phyloP scores from a whole-genome alignment of 2,888 invertebrate genomes.

The Micoletzkya japonica region DNA sequence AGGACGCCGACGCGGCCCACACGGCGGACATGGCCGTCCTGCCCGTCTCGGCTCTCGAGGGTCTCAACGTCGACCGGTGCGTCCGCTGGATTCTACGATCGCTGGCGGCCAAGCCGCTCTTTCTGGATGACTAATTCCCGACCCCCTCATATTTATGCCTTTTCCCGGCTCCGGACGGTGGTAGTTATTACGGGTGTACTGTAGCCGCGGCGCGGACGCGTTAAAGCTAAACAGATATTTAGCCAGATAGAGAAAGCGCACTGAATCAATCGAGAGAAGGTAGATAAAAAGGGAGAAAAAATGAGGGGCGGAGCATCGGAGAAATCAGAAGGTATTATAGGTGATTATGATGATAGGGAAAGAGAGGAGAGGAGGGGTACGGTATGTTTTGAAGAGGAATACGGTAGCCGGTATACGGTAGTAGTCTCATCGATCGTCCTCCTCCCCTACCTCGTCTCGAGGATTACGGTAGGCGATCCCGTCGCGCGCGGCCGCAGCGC shows the following conservation, averaged over 20 bases:
- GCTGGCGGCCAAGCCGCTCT: slow-evolving; percentile 30
- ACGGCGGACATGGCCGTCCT: slow-evolving; percentile 55
- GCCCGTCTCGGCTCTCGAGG: slow-evolving; percentile 56
- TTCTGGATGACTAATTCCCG: slow-evolving; percentile 2
- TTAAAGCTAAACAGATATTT: too few relatives aligned
- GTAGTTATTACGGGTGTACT: too few relatives aligned
- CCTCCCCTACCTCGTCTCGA: slow-evolving; percentile 11
- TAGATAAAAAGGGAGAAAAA: too few relatives aligned
- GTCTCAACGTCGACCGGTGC: slow-evolving; percentile 54
- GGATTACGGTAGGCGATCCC: slow-evolving; percentile 21
- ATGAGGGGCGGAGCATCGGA: too few relatives aligned
- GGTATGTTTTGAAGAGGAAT: neutral
- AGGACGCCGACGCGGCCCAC: slow-evolving; percentile 49
- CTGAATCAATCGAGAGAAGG: too few relatives aligned
- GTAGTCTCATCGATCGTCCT: too few relatives aligned
- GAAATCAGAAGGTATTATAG: too few relatives aligned
- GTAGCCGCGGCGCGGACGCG: too few relatives aligned
- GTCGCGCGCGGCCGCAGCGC: neutral
- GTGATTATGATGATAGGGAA: too few relatives aligned
- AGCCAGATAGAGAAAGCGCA: too few relatives aligned
- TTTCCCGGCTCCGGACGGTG: too few relatives aligned
- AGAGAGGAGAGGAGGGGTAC: too few relatives aligned
- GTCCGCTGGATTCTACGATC: slow-evolving; percentile 52
- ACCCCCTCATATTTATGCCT: neutral
- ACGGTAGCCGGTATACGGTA: neutral